Base-by-base conservation (phyloP, 2,797 vertebrate genomes). In the Molothrus aeneus region DNA sequence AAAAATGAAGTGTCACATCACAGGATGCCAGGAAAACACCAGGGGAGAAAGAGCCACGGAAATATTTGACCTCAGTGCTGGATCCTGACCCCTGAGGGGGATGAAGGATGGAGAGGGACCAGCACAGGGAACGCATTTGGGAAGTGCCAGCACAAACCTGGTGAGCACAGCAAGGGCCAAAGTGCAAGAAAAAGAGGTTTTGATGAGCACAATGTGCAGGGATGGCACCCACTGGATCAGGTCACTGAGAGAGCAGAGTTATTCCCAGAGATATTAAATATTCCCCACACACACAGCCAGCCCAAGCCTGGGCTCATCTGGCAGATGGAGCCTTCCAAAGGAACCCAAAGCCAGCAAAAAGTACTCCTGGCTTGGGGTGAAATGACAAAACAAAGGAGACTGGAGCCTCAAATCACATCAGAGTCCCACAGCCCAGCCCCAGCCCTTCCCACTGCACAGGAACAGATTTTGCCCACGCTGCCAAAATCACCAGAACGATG, bases 381-480 rank as follows among this genome's bases (percentile, higher is more conserved):
- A 60, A 48, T 1, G 7, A n/a, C 57, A 18, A 88, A 88, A 92
- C 78, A 94, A 94, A 93, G 59, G 81, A 38, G 7, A 15, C 68
- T 53, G 2, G 0, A 72, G 54, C 24, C 51, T 21, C 29, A 29
- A 57, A 74, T 4, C 14, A 10, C 74, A 91, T 5, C 75, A 59
- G 8, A 64, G 50, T 5, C 73, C 68, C 75, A 1, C 8, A 56
- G 4, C 48, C 18, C 79, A 26, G 53, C 87, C 48, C 18, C 79
- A 26, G 53, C 87, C 86, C 60, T 43, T 7, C 91, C 88, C 57
- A 4, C 5, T 32, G 83, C 69, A 59, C 48, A 74, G 50, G 61
- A 93, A 66, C 93, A 81, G 84, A 92, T 96, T 94, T 50, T 81
- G 69, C 75, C 81, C 89, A 48, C 36, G 0, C 92, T 93, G 95